Conservation (phyloP, 1,140 invertebrate genomes). For the Helicoverpa armigera region DNA sequence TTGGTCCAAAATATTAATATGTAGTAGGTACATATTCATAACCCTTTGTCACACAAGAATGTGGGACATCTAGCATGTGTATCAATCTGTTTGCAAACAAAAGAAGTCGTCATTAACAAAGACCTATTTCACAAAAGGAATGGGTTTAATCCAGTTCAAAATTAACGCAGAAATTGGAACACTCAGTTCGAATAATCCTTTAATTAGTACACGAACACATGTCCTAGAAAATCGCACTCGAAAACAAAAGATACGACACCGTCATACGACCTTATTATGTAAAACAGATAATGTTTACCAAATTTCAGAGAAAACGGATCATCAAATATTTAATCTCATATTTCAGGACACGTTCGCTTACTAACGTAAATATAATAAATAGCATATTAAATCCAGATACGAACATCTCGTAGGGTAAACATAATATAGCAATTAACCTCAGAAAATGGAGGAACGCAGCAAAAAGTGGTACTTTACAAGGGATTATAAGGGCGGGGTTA, state of each 20-base stretch:
- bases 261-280: background rate
- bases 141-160: background rate
- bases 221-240: background rate
- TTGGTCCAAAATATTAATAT: no score
- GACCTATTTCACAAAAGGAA: no score
- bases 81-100: no score
- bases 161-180: background rate
- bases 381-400: slow-evolving; percentile 17
- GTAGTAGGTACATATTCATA: no score
- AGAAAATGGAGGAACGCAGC: slow-evolving; percentile 5
- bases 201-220: background rate
- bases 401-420: background rate
- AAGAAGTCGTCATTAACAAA: no score
- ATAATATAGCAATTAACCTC: slow-evolving; percentile 29
- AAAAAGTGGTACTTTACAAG: slow-evolving; percentile 8
- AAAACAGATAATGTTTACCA: background rate
- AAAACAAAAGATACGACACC: background rate
- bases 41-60: no score
- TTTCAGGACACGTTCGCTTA: background rate
- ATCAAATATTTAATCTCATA: background rate
- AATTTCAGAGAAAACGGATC: background rate
- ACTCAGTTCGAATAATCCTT: background rate
- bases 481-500: background rate
- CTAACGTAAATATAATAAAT: background rate
- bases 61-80: no score